Evolutionary conservation across 2,113 vertebrate genomes (phyloP).

Genomic region (Lynx canadensis): DNA sequence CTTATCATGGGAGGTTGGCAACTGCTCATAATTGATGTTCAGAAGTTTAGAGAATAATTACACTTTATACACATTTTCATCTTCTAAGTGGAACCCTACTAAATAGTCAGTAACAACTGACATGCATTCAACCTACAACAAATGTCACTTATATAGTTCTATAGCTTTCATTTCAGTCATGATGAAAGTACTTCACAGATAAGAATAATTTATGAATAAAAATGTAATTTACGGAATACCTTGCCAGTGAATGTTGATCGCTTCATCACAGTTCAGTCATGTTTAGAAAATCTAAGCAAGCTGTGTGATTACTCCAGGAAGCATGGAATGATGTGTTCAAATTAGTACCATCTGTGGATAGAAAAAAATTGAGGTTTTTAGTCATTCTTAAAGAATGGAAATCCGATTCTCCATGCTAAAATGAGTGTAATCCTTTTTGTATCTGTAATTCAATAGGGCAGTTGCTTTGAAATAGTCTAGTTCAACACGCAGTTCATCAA

Average conservation of each 20-base stretch:
- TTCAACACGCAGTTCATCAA: constrained; percentile 79
- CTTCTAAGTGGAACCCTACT: neutral
- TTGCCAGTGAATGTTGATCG: constrained; percentile 81
- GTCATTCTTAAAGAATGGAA: constrained; percentile 89
- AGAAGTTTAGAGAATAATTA: constrained; percentile 48
- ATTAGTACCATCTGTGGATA: constrained; percentile 87
- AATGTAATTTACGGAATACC: constrained; percentile 73
- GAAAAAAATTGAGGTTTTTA: constrained; percentile 84
- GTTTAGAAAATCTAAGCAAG: constrained; percentile 87
- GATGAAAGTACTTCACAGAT: constrained; percentile 61
- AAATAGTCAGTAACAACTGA: constrained; percentile 18
- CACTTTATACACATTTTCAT: neutral
- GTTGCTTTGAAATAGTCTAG: constrained; percentile 84
- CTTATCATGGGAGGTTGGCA: neutral
- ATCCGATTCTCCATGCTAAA: constrained; percentile 88
- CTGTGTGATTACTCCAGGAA: constrained; percentile 85
- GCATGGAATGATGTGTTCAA: constrained; percentile 86
- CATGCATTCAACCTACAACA: constrained; percentile 9
- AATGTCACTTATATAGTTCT: neutral
- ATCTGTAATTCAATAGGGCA: constrained; percentile 88
- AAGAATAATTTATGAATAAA: constrained; percentile 78
- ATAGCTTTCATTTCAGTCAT: neutral
- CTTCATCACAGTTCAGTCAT: constrained; percentile 86
- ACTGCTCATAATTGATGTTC: neutral
- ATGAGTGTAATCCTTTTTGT: constrained; percentile 88